Evolutionary conservation across 2,888 invertebrate genomes (phyloP).

Genomic region (Drosophila crucigera): DNA sequence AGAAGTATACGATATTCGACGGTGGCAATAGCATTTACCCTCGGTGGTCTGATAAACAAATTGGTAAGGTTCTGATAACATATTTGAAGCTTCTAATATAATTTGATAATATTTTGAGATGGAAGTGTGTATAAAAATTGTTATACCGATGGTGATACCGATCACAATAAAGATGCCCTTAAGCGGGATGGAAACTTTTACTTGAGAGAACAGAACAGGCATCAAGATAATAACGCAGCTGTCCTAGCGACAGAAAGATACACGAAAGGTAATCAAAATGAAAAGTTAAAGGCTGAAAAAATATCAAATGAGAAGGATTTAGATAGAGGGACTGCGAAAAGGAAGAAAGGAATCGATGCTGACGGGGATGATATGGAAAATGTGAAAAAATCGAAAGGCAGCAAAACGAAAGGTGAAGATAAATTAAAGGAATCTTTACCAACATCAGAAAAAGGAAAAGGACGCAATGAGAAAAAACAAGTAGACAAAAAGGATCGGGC

Average conservation of each 20-base stretch:
- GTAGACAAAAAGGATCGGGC: neutral
- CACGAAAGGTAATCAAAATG: slow-evolving; percentile 5
- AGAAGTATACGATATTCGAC: slow-evolving; percentile 77
- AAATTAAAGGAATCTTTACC: neutral
- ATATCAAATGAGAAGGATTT: neutral
- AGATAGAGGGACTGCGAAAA: neutral
- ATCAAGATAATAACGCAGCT: neutral
- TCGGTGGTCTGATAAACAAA: slow-evolving; percentile 6
- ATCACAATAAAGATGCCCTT: neutral
- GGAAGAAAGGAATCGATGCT: slow-evolving; percentile 10
- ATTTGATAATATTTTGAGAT: neutral
- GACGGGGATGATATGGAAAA: slow-evolving; percentile 12
- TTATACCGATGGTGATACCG: neutral
- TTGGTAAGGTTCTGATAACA: slow-evolving; percentile 25
- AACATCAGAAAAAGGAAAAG: neutral
- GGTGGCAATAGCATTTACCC: slow-evolving; percentile 72
- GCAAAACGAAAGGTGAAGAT: neutral
- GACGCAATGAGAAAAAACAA: neutral
- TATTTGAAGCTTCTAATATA: neutral
- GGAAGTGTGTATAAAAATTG: neutral
- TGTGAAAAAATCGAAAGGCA: slow-evolving; percentile 8
- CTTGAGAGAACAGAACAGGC: slow-evolving; percentile 10
- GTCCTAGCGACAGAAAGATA: neutral
- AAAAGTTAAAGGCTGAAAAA: slow-evolving; percentile 4
- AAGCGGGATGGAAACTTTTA: neutral